A percentile compares a stretch with the other conserved stretches of the same genome.
These are phyloP conservation scores for Myiothlypis chrysogaster DNA, from an alignment of 2,797 vertebrate genomes.

Conservation along the genomic window DNA sequence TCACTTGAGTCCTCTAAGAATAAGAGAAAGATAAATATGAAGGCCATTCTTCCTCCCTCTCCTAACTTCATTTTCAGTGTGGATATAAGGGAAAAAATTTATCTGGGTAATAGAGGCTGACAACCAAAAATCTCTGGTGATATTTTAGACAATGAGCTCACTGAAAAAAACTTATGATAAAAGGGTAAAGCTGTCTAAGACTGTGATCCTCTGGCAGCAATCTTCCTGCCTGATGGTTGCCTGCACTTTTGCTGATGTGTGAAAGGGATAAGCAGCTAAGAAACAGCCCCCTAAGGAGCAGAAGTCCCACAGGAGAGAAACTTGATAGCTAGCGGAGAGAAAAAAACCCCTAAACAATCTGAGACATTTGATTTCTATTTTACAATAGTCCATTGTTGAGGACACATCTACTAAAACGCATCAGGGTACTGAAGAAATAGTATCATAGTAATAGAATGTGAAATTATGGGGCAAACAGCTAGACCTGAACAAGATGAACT, in stretches of 20 bases:
- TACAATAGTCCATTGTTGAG: not conserved
- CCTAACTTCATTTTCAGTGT: not conserved
- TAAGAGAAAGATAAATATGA: not conserved
- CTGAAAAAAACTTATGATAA: not conserved
- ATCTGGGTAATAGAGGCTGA: not conserved
- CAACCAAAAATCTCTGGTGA: not conserved
- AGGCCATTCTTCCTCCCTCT: not conserved
- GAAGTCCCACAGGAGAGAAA: not conserved
- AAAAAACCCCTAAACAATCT: not conserved
- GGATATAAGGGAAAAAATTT: not conserved
- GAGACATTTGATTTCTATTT: not conserved
- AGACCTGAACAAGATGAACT: not conserved
- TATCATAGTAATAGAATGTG: not conserved
- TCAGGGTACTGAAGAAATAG: not conserved
- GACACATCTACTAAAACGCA: not conserved
- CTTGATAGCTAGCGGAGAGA: not conserved
- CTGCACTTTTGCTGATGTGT: not conserved
- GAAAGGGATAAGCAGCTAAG: not conserved
- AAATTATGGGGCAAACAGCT: not conserved
- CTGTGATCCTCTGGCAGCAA: not conserved
- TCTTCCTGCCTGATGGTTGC: not conserved
- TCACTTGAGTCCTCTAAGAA: not conserved
- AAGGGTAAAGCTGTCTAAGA: not conserved
- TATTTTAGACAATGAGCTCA: not conserved
- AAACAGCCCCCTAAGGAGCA: not conserved